Evolutionary conservation across 1,140 invertebrate species (phyloP).

Genomic region (Bombus difficillimus): DNA sequence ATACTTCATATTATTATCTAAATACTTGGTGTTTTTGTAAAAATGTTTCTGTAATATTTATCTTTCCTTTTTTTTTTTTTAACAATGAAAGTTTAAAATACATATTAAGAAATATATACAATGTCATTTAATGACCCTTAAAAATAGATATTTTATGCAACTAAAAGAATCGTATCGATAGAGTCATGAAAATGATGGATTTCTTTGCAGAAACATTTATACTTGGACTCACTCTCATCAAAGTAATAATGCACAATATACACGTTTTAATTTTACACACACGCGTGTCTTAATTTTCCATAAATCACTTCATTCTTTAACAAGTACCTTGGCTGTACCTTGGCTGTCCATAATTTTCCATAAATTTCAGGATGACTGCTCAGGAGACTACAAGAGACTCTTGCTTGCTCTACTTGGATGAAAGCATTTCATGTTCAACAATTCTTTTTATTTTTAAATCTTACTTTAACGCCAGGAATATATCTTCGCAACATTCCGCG

Average conservation of each 20-base stretch:
- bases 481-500: slow-evolving; percentile 32
- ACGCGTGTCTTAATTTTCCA: slow-evolving; percentile 30
- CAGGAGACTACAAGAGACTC: slow-evolving; percentile 95
- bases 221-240: neutral
- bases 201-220: neutral
- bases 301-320: slow-evolving; percentile 3
- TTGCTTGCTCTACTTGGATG: slow-evolving; percentile 92
- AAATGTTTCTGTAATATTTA: neutral
- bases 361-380: slow-evolving; percentile 92
- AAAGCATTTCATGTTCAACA: slow-evolving; percentile 69
- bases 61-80: no score
- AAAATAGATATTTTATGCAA: no score
- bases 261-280: slow-evolving; percentile 27
- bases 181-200: neutral
- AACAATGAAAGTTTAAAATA: neutral
- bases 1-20: neutral
- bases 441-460: slow-evolving; percentile 53
- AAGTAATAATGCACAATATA: neutral
- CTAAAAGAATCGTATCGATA: neutral
- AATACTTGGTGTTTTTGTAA: neutral
- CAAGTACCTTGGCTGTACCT: slow-evolving; percentile 5
- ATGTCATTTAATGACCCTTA: neutral
- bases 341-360: slow-evolving; percentile 67
- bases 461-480: slow-evolving; percentile 47
- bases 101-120: neutral